phyloP scores from a whole-genome alignment of 2,113 vertebrate genomes.

The Mobula hypostoma region DNA sequence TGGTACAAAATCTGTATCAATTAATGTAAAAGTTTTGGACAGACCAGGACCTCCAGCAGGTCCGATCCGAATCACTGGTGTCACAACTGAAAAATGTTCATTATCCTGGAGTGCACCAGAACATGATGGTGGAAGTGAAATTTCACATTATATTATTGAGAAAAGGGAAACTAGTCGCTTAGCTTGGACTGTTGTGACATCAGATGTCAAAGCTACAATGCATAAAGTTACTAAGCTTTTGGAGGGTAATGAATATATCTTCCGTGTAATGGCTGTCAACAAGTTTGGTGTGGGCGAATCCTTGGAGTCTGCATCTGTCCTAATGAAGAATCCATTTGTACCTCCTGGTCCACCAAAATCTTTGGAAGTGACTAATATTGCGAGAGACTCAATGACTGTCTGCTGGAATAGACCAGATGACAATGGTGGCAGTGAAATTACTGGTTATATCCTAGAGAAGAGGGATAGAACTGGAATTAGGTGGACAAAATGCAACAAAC shows the following conservation, averaged over 20 bases:
- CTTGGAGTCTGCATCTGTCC: conserved; percentile 80
- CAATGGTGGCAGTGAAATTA: conserved; percentile 88
- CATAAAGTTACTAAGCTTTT: conserved; percentile 91
- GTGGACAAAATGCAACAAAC: conserved; percentile 97
- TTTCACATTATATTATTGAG: conserved; percentile 90
- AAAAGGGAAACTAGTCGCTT: conserved; percentile 95
- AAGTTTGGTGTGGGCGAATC: conserved; percentile 89
- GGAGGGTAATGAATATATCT: conserved; percentile 94
- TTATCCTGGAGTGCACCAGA: conserved; percentile 79
- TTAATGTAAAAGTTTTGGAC: conserved; percentile 86
- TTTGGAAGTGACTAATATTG: conserved; percentile 85
- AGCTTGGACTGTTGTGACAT: conserved; percentile 86
- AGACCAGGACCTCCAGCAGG: conserved; percentile 80
- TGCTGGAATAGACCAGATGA: conserved; percentile 85
- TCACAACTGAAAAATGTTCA: conserved; percentile 82
- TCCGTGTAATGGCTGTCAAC: conserved; percentile 94
- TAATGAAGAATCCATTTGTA: conserved; percentile 94
- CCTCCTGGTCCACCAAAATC: conserved; percentile 75
- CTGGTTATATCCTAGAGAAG: conserved; percentile 88
- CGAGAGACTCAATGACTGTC: conserved; percentile 93
- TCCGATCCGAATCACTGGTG: conserved; percentile 75
- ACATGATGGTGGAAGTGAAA: conserved; percentile 85
- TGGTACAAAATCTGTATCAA: conserved; percentile 78
- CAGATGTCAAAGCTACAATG: conserved; percentile 82
- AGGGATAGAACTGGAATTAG: conserved; percentile 88